Conservation (phyloP, 2,797 vertebrate genomes). For the Pangasius sanitwongsei region DNA sequence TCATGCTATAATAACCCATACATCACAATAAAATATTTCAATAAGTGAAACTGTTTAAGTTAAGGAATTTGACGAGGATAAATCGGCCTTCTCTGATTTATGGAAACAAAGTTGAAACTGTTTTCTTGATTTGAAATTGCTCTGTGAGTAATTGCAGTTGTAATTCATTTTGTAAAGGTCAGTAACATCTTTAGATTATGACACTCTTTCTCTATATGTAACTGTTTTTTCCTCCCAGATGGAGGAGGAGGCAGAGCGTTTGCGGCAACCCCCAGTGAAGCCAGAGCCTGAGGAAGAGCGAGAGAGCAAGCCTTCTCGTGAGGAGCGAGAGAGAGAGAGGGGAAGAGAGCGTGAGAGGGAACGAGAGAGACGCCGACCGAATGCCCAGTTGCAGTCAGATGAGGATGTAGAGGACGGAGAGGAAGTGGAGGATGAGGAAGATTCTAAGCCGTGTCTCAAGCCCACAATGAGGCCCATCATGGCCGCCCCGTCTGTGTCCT, state of each 20-base stretch:
- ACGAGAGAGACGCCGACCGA: slow-evolving; percentile 68
- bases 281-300: slow-evolving; percentile 88
- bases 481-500: slow-evolving; percentile 92
- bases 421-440: slow-evolving; percentile 79
- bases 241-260: slow-evolving; percentile 95
- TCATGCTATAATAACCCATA: background rate
- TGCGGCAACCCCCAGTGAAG: slow-evolving; percentile 88
- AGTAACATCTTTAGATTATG: background rate
- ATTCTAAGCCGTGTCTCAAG: slow-evolving; percentile 90
- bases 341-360: slow-evolving; percentile 79
- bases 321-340: slow-evolving; percentile 79
- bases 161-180: background rate
- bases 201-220: background rate
- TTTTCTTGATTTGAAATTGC: too few relatives aligned
- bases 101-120: background rate
- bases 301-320: slow-evolving; percentile 83
- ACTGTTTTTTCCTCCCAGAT: slow-evolving; percentile 76
- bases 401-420: slow-evolving; percentile 72
- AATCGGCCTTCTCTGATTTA: background rate
- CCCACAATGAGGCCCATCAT: slow-evolving; percentile 94
- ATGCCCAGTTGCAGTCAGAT: slow-evolving; percentile 81
- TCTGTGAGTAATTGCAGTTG: background rate
- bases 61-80: background rate
- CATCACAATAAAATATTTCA: background rate
- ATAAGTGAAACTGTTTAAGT: background rate